Conservation (phyloP, 1,140 invertebrate genomes). For the Chrysopa pallens region DNA sequence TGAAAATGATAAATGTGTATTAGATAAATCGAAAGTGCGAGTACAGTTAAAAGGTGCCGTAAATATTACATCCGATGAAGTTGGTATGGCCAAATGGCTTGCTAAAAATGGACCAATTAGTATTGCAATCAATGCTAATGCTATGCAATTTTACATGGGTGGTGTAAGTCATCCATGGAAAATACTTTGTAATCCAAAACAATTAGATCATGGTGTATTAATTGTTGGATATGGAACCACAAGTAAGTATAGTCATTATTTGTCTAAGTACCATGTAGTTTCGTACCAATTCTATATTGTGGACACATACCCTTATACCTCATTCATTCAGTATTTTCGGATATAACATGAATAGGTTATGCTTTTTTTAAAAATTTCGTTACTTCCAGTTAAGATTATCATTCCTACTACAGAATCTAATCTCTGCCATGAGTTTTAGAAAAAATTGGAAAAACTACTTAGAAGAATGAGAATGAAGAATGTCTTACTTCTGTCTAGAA, state of each 20-base stretch:
- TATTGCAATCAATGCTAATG: conserved; percentile 94
- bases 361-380: too few species aligned
- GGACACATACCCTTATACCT: too few species aligned
- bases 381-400: too few species aligned
- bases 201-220: conserved; percentile 80
- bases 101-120: conserved; percentile 86
- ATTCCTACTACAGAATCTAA: too few species aligned
- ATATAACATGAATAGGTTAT: too few species aligned
- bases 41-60: conserved; percentile 69
- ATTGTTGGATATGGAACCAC: conserved; percentile 83
- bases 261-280: background rate
- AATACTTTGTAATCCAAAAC: conserved; percentile 62
- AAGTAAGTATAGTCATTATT: conserved; percentile 30
- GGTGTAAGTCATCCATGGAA: conserved; percentile 92
- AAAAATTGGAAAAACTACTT: too few species aligned
- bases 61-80: conserved; percentile 81
- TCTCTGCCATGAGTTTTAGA: too few species aligned
- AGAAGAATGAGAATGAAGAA: too few species aligned
- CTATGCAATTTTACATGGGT: conserved; percentile 95
- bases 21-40: conserved; percentile 42
- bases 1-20: conserved; percentile 60
- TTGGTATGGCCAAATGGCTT: conserved; percentile 84
- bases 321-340: too few species aligned
- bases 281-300: too few species aligned
- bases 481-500: too few species aligned